Conservation (phyloP, 2,888 invertebrate species). For the Phasia obesa region DNA sequence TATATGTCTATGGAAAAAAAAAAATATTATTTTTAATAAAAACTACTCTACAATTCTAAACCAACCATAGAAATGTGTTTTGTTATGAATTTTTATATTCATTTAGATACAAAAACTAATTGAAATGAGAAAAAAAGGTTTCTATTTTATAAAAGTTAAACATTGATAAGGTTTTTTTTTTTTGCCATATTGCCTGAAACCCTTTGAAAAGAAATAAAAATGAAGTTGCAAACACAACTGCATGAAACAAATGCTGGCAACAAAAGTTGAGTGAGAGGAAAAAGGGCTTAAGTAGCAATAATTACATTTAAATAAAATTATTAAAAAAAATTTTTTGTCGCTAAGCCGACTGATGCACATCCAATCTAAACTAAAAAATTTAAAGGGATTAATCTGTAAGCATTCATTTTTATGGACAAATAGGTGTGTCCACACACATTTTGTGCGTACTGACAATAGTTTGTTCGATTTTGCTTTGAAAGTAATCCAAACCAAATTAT, state of each 20-base stretch:
- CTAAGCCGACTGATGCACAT: too few species aligned
- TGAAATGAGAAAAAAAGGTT: conserved; percentile 20
- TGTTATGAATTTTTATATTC: conserved; percentile 45
- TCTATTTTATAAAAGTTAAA: conserved; percentile 26
- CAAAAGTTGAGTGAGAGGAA: background rate
- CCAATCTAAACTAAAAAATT: too few species aligned
- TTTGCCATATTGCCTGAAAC: background rate
- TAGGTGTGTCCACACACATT: too few species aligned
- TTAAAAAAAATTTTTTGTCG: too few species aligned
- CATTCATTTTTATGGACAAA: too few species aligned
- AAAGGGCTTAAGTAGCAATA: background rate
- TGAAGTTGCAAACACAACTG: background rate
- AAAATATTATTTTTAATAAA: conserved; percentile 16
- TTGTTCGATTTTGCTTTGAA: too few species aligned
- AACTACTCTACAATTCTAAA: conserved; percentile 31
- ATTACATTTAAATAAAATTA: too few species aligned
- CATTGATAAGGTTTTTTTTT: conserved; percentile 45
- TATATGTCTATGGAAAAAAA: conserved; percentile 14
- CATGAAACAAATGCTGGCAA: background rate
- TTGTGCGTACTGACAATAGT: too few species aligned
- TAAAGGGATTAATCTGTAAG: too few species aligned
- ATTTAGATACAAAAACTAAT: conserved; percentile 34
- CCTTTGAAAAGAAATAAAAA: conserved; percentile 17
- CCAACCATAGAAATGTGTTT: conserved; percentile 38
- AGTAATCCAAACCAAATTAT: too few species aligned